Conservation (phyloP, 2,888 invertebrate genomes). For the Meiosimyza platycephala region DNA sequence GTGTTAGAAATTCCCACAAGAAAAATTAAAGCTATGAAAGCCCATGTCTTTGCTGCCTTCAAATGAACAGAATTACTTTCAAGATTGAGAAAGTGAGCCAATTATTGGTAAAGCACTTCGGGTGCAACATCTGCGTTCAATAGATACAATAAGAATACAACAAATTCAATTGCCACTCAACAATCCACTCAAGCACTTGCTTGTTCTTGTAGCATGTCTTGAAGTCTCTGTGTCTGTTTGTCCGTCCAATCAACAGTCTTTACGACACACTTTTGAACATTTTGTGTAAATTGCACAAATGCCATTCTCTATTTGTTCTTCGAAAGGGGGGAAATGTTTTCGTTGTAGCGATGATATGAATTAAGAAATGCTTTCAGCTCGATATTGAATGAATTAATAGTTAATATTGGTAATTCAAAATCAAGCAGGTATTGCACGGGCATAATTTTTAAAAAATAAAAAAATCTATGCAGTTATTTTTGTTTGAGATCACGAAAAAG, state of each 20-base stretch:
- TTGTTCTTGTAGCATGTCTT: no score
- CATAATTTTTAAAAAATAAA: no score
- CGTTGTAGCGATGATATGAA: not conserved
- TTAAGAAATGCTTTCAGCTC: not conserved
- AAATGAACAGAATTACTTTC: no score
- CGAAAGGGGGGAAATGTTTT: not conserved
- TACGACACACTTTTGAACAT: conserved; percentile 20
- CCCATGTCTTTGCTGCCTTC: not conserved
- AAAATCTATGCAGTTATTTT: no score
- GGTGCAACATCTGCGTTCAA: conserved; percentile 22
- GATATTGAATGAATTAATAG: not conserved
- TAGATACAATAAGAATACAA: conserved; percentile 8
- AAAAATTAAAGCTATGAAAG: not conserved
- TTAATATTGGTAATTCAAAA: not conserved
- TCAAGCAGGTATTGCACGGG: not conserved
- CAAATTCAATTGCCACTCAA: conserved; percentile 29
- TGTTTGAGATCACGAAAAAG: no score
- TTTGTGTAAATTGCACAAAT: conserved; percentile 27
- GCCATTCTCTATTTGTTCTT: not conserved
- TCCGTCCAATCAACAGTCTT: no score
- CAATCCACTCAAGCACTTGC: conserved; percentile 18
- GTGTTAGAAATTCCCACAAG: no score
- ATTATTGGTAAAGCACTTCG: conserved; percentile 24
- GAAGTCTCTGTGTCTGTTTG: no score
- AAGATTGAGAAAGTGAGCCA: not conserved